Conservation (phyloP, 1,140 invertebrate species). For the Delia radicum region DNA sequence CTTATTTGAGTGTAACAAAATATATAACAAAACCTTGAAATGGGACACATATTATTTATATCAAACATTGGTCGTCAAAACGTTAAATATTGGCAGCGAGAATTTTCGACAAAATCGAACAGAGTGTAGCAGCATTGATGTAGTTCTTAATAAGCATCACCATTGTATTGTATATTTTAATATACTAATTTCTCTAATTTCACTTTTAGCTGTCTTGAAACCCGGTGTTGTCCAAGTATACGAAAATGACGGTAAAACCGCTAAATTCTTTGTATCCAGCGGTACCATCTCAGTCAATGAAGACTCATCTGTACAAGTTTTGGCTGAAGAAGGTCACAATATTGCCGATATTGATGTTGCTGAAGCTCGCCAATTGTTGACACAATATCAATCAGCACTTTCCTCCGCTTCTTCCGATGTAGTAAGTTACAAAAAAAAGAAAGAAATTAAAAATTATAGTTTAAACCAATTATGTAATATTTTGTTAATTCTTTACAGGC, state of each 20-base stretch:
- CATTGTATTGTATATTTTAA: too few relatives aligned
- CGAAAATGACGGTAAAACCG: constrained; percentile 81
- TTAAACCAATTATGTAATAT: too few relatives aligned
- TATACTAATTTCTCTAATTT: not conserved
- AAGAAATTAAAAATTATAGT: constrained; percentile 4
- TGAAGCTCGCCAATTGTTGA: constrained; percentile 79
- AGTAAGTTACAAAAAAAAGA: constrained; percentile 47
- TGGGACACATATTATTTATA: too few relatives aligned
- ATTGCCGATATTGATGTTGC: constrained; percentile 80
- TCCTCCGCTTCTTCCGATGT: constrained; percentile 77
- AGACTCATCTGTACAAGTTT: constrained; percentile 95
- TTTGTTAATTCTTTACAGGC: constrained; percentile 59
- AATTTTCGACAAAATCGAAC: too few relatives aligned
- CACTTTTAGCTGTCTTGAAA: constrained; percentile 79
- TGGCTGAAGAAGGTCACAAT: constrained; percentile 95
- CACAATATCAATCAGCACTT: constrained; percentile 81
- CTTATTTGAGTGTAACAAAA: too few relatives aligned
- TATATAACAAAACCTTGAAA: too few relatives aligned
- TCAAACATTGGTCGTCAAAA: too few relatives aligned
- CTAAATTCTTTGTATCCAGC: constrained; percentile 95
- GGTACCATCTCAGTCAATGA: constrained; percentile 98
- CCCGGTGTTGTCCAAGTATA: constrained; percentile 94
- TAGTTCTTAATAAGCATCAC: too few relatives aligned
- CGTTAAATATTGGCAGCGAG: too few relatives aligned
- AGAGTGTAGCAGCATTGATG: too few relatives aligned